Base-by-base conservation (phyloP, 92 coral and sea anemone genomes). In the Ricordea florida region DNA sequence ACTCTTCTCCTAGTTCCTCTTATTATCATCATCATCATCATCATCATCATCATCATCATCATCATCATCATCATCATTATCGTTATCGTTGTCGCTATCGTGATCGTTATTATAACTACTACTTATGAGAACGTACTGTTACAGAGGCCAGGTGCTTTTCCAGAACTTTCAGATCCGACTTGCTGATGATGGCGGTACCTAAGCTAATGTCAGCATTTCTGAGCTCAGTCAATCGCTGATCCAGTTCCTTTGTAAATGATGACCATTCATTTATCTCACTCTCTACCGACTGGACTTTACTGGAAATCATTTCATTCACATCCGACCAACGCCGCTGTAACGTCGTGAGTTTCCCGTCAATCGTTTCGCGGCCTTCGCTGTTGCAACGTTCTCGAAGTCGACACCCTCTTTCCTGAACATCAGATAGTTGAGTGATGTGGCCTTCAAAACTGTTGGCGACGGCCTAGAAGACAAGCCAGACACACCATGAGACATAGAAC, bases 401-500 rank as follows among this genome's bases (percentile, higher is more conserved):
- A 20, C 83, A 42, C 27, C 93, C 86, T 50, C 67, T 85, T 35
- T 63, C 87, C 42, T 69, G 84, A 25, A 84, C 92, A 4, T 88
- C 85, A 11, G 86, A 62, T 3, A 87, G 50, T 23, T 88, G 85
- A 29, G 83, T 58, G 71, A 91, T 74, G 31, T 86, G 89, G 22
- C 97, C 93, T 58, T 91, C 97, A 58, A 91, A 91, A 49, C 97
- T 91, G 81, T 82, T 91, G 6, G 90, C 89, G 25, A 91, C 61
- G 45, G 97, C 97, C 97, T 91, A 48, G 11, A 49, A 48, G 6
- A 45, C 46, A 14, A 23, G 46, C 14, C 10, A 25, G 24, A 9
- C 21, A 5, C n/a, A 27, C 60, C 14, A 32, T 10, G 9, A 1
- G 28, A 13, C 47, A 20, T 20, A 49, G 28, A 29, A 43, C 10